A percentile compares a stretch with the other conserved stretches of the same genome.
Evolutionary conservation across 1,140 invertebrate genomes (phyloP).

Genomic region (Drosophila bipectinata): DNA sequence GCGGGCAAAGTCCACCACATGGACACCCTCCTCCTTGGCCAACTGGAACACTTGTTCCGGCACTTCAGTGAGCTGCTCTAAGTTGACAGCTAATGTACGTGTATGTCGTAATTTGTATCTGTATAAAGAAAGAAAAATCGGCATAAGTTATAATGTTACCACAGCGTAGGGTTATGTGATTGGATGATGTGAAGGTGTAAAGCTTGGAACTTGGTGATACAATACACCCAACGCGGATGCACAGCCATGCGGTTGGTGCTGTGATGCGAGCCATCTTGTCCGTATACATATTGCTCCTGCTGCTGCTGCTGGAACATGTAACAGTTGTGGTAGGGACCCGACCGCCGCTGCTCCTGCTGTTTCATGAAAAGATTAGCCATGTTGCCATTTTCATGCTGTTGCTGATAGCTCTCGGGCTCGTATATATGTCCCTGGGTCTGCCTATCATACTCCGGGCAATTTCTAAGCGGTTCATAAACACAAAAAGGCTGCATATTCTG

Average conservation of each 20-base stretch:
- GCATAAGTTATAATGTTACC: conserved; percentile 7
- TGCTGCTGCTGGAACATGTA: conserved; percentile 25
- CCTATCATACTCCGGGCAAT: conserved; percentile 3
- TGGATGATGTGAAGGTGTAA: not conserved
- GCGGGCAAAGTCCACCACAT: conserved; percentile 91
- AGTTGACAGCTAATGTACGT: conserved; percentile 88
- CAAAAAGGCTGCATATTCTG: not conserved
- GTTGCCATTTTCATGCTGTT: conserved; percentile 14
- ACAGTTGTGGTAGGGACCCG: not conserved
- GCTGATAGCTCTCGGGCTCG: conserved; percentile 6
- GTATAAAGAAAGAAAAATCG: conserved; percentile 14
- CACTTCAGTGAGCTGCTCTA: conserved; percentile 87
- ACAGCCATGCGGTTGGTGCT: conserved; percentile 16
- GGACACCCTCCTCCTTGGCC: conserved; percentile 89
- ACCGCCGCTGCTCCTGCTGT: not conserved
- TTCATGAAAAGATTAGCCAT: not conserved
- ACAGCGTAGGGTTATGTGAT: not conserved
- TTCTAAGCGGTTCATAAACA: conserved; percentile 7
- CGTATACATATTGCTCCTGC: conserved; percentile 11
- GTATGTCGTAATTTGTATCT: conserved; percentile 90
- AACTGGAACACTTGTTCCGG: conserved; percentile 89
- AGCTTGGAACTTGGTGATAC: conserved; percentile 54
- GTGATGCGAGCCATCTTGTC: not conserved
- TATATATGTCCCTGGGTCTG: conserved; percentile 3
- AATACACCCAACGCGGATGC: conserved; percentile 68